Conservation (phyloP, 2,888 invertebrate genomes). For the Patella caerulea region DNA sequence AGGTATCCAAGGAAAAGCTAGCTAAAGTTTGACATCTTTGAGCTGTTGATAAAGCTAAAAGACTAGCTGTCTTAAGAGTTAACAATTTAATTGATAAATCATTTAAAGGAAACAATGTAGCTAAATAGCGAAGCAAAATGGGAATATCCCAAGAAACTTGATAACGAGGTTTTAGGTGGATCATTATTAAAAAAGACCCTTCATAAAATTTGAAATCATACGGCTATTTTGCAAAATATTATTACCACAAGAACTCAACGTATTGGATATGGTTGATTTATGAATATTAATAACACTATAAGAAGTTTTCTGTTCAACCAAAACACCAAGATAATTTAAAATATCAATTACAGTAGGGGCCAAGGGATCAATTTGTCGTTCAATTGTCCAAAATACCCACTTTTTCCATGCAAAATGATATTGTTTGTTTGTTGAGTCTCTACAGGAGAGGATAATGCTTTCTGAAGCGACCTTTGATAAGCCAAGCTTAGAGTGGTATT, state of each 20-base stretch:
- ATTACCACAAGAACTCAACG: conserved; percentile 19
- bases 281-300: conserved; percentile 12
- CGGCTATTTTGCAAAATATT: background rate
- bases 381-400: conserved; percentile 33
- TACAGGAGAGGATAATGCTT: conserved; percentile 11
- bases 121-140: conserved; percentile 26
- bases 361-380: conserved; percentile 27
- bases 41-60: conserved; percentile 29
- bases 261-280: conserved; percentile 29
- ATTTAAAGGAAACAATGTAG: conserved; percentile 22
- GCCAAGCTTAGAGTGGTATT: conserved; percentile 23
- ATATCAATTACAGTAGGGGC: conserved; percentile 21
- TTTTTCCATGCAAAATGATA: conserved; percentile 29
- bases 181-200: too few species aligned
- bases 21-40: conserved; percentile 34
- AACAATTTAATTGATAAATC: conserved; percentile 27
- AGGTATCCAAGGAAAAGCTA: conserved; percentile 22
- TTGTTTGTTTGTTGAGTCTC: conserved; percentile 20
- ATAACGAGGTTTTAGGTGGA: too few species aligned
- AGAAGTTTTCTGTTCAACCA: background rate
- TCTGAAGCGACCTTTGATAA: conserved; percentile 27
- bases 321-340: conserved; percentile 16
- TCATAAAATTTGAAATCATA: conserved; percentile 26
- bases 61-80: conserved; percentile 28
- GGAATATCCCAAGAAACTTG: conserved; percentile 35